Conservation (phyloP, 2,113 vertebrate genomes). For the Sander lucioperca region DNA sequence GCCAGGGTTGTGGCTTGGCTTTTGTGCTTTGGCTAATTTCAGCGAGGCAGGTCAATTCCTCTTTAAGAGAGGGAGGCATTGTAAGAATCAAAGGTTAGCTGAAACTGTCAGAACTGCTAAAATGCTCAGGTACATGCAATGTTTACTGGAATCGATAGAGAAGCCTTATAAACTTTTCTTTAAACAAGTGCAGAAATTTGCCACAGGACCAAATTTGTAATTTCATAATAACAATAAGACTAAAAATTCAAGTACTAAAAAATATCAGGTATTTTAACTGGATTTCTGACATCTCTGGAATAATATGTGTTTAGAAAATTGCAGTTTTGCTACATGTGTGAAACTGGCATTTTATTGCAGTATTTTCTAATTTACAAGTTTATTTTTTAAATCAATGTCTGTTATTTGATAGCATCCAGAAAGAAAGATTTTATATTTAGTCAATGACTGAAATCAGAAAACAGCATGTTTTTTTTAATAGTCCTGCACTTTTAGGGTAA, state of each 20-base stretch:
- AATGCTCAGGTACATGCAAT: neutral
- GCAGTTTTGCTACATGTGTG: no score
- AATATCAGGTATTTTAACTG: neutral
- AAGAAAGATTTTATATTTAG: neutral
- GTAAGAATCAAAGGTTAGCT: constrained; percentile 35
- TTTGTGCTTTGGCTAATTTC: constrained; percentile 74
- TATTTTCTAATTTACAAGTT: no score
- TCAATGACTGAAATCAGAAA: neutral
- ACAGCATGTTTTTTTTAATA: neutral
- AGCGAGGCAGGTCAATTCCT: constrained; percentile 66
- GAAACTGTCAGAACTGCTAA: constrained; percentile 22
- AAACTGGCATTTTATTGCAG: no score
- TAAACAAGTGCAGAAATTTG: neutral
- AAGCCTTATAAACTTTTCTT: neutral
- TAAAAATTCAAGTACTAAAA: neutral
- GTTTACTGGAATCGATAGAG: neutral
- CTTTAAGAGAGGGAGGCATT: constrained; percentile 45
- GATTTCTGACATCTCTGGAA: no score
- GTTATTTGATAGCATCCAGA: neutral
- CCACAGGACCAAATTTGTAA: neutral
- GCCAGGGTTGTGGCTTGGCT: constrained; percentile 69
- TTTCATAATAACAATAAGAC: neutral
- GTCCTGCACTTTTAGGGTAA: neutral
- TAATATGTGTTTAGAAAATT: no score
- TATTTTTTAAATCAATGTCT: neutral